Percentiles rank a stretch among this genome's conserved stretches.
phyloP scores from a whole-genome alignment of 1,140 invertebrate genomes.

The Riptortus pedestris region DNA sequence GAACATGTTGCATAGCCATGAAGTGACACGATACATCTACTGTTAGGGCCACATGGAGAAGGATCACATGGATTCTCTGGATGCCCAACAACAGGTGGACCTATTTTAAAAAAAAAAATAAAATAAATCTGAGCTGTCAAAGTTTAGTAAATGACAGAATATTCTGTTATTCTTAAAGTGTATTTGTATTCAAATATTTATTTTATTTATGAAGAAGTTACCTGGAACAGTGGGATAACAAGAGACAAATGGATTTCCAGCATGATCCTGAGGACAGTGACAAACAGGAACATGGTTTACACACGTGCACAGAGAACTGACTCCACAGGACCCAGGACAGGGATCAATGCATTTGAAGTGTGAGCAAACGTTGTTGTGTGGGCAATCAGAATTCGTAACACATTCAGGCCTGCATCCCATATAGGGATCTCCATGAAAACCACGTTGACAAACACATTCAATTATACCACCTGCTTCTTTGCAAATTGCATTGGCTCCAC shows the following conservation, averaged over 20 bases:
- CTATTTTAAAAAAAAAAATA: slow-evolving; percentile 20
- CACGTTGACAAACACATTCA: slow-evolving; percentile 53
- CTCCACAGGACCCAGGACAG: slow-evolving; percentile 63
- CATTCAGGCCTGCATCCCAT: slow-evolving; percentile 65
- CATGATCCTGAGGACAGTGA: slow-evolving; percentile 56
- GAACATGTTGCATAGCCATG: slow-evolving; percentile 65
- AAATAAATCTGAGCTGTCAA: neutral
- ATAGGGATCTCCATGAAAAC: slow-evolving; percentile 52
- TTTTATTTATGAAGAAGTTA: slow-evolving; percentile 18
- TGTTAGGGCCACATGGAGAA: slow-evolving; percentile 68
- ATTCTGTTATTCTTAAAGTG: neutral
- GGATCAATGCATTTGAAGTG: slow-evolving; percentile 72
- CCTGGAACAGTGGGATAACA: slow-evolving; percentile 47
- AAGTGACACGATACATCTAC: slow-evolving; percentile 56
- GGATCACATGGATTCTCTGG: slow-evolving; percentile 43
- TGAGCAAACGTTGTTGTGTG: slow-evolving; percentile 53
- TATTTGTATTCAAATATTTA: neutral
- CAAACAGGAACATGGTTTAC: slow-evolving; percentile 70
- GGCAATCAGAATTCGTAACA: slow-evolving; percentile 65
- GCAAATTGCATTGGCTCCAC: slow-evolving; percentile 66
- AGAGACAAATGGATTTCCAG: slow-evolving; percentile 66
- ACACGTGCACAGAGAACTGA: slow-evolving; percentile 59
- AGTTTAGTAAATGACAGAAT: slow-evolving; percentile 3
- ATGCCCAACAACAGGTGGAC: slow-evolving; percentile 27
- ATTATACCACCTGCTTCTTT: slow-evolving; percentile 45